Base-by-base conservation (phyloP, 2,888 invertebrate species). In the Tetragnatha montana region DNA sequence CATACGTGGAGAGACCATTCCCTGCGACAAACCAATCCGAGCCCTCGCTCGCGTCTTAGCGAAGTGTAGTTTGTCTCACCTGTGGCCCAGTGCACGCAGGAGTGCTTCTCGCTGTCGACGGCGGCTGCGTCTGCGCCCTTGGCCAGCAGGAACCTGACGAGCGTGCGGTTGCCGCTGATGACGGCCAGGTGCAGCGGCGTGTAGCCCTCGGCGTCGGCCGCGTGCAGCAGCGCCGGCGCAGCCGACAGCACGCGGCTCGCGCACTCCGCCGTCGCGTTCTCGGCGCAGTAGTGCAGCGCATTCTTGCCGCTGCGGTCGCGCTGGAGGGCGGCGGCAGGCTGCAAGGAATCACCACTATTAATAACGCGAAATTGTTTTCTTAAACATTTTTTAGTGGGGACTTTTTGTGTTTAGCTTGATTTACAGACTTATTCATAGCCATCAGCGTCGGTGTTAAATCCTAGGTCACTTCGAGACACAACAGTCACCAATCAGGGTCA, bases 61-160 rank as follows among this genome's bases (percentile, higher is more conserved):
- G 70, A 8, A 19, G 7, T 6, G 19, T n/a, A 70, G 19, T n/a
- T 17, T 17, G 22, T 12, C 21, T 94, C 93, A 98, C 98, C 99
- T 92, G 98, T 98, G 21, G 99, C 98, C 99, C 99, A 99, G 94
- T 99, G 99, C 12, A 99, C 96, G 76, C 97, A 97, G 2, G 98
- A 97, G 93, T 99, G 99, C 90, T 97, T 96, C 93, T 99, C 99
- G 92, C 97, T 96, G 94, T 99, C 99, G 92, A 97, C 95, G 76
- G 97, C 96, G 93, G 97, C 96, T 0, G 91, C 17, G 60, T 94
- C 93, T 0, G 94, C 94, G 68, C 94, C 94, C 88, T 93, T 92
- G 69, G 93, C 92, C 19, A 94, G 91, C 73, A 95, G 92, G 79
- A 93, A 93, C 86, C 93, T 93, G 12, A 94, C 92, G 17, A 93